phyloP scores from a whole-genome alignment of 1,140 invertebrate genomes.

The Triops cancriformis region DNA sequence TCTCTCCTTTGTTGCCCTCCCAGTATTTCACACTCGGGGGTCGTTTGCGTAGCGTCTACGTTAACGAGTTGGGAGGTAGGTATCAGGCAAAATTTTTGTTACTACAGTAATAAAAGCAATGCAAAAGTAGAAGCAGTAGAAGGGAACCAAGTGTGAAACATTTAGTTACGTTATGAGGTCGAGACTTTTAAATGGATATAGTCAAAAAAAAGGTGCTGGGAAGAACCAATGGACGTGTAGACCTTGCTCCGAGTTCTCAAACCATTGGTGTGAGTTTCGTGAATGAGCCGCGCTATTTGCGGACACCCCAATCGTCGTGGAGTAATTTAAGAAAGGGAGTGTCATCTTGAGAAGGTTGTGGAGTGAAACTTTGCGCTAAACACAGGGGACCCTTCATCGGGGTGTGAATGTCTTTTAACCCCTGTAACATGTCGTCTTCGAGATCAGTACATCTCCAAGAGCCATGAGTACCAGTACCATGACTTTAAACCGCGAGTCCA shows the following conservation, averaged over 20 bases:
- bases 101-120: background rate
- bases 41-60: background rate
- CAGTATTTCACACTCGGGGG: background rate
- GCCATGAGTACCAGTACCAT: conserved; percentile 3
- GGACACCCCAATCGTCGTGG: background rate
- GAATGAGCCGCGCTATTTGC: background rate
- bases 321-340: background rate
- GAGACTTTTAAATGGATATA: background rate
- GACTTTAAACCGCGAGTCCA: background rate
- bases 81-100: background rate
- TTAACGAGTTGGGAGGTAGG: background rate
- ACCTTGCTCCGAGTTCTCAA: background rate
- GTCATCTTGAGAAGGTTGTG: background rate
- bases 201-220: background rate
- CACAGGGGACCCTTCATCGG: no score
- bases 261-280: background rate
- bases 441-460: background rate
- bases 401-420: background rate
- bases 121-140: background rate
- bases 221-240: background rate
- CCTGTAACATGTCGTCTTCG: background rate
- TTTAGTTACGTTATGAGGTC: background rate
- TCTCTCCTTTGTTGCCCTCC: conserved; percentile 2
- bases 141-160: background rate
- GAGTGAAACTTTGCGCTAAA: background rate